Conservation (phyloP, 2,113 vertebrate genomes). For the Xerus inauris region DNA sequence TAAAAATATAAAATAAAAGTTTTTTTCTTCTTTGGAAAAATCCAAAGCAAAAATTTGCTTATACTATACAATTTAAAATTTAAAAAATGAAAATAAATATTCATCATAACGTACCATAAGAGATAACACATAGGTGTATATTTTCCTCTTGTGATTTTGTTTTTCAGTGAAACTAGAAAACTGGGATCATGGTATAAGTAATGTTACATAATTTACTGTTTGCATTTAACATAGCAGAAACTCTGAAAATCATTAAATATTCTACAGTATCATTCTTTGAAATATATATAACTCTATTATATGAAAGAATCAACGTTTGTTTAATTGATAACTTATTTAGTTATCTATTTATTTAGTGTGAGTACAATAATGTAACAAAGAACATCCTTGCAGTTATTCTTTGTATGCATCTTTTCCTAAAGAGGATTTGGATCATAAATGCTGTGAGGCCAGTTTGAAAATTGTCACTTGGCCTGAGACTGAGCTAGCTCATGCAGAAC, state of each 20-base stretch:
- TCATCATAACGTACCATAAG: not conserved
- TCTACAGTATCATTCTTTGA: not conserved
- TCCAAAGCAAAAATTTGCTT: not conserved
- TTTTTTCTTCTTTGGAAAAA: not conserved
- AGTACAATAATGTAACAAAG: not conserved
- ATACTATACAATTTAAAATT: not conserved
- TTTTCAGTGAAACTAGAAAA: constrained; percentile 19
- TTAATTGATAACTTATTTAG: not conserved
- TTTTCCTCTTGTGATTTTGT: not conserved
- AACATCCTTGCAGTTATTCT: not conserved
- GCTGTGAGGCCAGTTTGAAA: not conserved
- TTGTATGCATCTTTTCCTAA: not conserved
- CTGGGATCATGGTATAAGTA: not conserved
- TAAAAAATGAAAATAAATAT: not conserved
- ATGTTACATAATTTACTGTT: not conserved
- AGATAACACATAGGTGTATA: not conserved
- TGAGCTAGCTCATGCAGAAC: not conserved
- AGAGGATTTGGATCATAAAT: not conserved
- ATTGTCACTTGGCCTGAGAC: not conserved
- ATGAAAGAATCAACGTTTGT: not conserved
- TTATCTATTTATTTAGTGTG: not conserved
- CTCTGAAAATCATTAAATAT: not conserved
- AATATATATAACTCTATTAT: not conserved
- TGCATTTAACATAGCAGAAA: not conserved
- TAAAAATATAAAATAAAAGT: not conserved